Conservation (phyloP, 1,140 invertebrate genomes). For the Cydia pomonella region DNA sequence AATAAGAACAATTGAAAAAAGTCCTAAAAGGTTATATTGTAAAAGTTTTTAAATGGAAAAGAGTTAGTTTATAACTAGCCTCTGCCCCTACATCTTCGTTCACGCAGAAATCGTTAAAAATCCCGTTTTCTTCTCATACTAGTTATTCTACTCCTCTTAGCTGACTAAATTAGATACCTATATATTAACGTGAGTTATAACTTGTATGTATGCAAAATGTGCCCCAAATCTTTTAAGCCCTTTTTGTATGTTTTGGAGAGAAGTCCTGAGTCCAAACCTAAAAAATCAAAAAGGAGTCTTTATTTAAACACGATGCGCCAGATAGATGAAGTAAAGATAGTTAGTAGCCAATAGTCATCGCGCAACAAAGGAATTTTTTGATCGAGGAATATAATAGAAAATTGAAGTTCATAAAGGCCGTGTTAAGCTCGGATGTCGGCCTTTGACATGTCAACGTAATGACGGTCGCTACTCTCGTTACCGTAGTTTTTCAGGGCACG, state of each 20-base stretch:
- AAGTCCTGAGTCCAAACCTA: background rate
- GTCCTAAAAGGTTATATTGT: background rate
- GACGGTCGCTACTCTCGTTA: slow-evolving; percentile 21
- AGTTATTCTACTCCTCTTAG: too few relatives aligned
- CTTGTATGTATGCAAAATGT: too few relatives aligned
- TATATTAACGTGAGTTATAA: too few relatives aligned
- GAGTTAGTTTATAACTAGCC: background rate
- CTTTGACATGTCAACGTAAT: slow-evolving; percentile 31
- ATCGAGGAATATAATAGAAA: slow-evolving; percentile 27
- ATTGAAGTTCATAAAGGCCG: slow-evolving; percentile 16
- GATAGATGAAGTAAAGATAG: slow-evolving; percentile 3
- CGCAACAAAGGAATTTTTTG: slow-evolving; percentile 7
- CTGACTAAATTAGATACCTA: too few relatives aligned
- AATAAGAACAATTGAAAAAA: background rate
- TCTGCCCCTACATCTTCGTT: too few relatives aligned
- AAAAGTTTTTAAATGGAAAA: background rate
- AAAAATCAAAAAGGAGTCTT: background rate
- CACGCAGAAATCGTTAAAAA: too few relatives aligned
- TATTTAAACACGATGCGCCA: background rate
- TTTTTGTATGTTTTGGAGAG: too few relatives aligned
- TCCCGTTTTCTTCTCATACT: too few relatives aligned
- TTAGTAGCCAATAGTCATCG: slow-evolving; percentile 12
- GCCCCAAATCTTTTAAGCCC: too few relatives aligned
- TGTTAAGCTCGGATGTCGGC: slow-evolving; percentile 21
- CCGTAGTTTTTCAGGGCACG: background rate